Conservation (phyloP, 2,113 vertebrate genomes). For the Gobio gobio region DNA sequence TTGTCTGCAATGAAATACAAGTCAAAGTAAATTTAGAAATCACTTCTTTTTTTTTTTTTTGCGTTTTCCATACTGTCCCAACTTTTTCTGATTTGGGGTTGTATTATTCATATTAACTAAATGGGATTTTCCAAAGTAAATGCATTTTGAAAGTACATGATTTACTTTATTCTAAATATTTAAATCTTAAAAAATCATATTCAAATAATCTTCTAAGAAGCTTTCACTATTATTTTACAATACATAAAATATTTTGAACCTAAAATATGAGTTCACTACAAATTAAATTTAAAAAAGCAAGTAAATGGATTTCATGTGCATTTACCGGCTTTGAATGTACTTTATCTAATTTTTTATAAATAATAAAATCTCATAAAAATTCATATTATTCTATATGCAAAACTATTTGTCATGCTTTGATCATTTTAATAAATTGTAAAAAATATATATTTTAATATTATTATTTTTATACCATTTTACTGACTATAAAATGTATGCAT, state of each 20-base stretch:
- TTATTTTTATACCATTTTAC: too few species aligned
- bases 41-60: too few species aligned
- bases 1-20: too few species aligned
- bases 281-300: neutral
- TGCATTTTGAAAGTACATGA: neutral
- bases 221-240: neutral
- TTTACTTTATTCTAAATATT: neutral
- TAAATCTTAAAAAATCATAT: neutral
- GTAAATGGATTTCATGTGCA: neutral
- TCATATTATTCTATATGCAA: neutral
- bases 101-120: neutral
- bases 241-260: neutral
- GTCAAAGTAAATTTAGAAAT: too few species aligned
- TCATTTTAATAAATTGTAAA: too few species aligned
- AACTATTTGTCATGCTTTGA: too few species aligned
- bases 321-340: neutral
- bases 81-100: too few species aligned
- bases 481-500: too few species aligned
- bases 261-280: neutral
- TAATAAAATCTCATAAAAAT: neutral
- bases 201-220: neutral
- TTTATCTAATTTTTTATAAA: neutral
- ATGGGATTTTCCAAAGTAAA: neutral
- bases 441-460: too few species aligned
- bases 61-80: too few species aligned